Percentiles rank a stretch among this genome's conserved stretches.
These are phyloP conservation scores for Diaphora mendica DNA, from an alignment of 2,888 invertebrate species.

Conservation along the genomic window DNA sequence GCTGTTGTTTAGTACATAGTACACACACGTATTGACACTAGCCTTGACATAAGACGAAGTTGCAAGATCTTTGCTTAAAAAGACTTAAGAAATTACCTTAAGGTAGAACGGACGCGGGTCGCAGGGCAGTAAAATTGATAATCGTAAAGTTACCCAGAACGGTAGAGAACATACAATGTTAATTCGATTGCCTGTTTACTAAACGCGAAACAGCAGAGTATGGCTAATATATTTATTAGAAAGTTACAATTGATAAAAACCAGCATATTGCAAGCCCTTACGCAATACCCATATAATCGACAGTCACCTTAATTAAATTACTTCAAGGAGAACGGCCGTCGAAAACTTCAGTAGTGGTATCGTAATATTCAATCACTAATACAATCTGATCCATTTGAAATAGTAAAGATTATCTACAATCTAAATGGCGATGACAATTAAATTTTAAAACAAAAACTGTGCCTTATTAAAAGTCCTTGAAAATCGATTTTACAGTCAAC, in stretches of 20 bases:
- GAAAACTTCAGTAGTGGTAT: constrained; percentile 4
- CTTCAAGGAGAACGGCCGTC: constrained; percentile 18
- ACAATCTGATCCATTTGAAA: constrained; percentile 35
- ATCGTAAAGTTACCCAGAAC: no score
- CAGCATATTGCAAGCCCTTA: neutral
- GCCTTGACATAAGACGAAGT: neutral
- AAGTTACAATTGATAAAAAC: neutral
- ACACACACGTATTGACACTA: neutral
- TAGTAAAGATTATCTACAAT: constrained; percentile 22
- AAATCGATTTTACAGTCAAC: no score
- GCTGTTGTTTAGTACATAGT: neutral
- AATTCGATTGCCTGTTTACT: no score
- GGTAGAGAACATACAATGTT: no score
- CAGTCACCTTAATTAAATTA: constrained; percentile 5
- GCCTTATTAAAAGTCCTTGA: no score
- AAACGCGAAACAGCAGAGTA: neutral
- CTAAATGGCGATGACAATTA: constrained; percentile 32
- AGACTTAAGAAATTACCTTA: neutral
- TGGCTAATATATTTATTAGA: neutral
- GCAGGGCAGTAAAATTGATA: neutral
- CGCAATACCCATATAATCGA: neutral
- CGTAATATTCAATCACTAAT: constrained; percentile 5
- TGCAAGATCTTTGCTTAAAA: neutral
- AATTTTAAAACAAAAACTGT: constrained; percentile 13
- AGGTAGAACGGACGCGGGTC: neutral